phyloP scores from a whole-genome alignment of 2,113 vertebrate genomes.

The Pogonocichla stellata region DNA sequence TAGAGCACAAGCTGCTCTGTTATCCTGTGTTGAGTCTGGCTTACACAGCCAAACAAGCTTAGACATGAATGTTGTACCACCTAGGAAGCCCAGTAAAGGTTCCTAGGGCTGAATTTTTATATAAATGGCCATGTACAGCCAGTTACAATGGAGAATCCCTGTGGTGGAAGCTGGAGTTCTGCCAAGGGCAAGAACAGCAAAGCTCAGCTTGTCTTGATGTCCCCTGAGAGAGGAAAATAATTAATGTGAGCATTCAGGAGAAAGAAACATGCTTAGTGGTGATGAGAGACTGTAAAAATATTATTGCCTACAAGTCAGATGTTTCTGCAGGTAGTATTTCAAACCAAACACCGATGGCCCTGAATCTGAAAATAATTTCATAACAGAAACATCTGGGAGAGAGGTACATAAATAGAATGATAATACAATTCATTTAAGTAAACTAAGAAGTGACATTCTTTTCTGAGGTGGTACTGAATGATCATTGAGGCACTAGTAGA shows the following conservation, averaged over 20 bases:
- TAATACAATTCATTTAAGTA: neutral
- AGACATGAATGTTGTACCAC: fast-evolving
- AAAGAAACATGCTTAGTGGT: neutral
- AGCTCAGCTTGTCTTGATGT: neutral
- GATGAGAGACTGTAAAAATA: neutral
- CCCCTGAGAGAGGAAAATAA: neutral
- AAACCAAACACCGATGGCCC: neutral
- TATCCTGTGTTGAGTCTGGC: neutral
- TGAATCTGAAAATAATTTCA: neutral
- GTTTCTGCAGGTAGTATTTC: neutral
- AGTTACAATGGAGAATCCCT: neutral
- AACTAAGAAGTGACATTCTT: neutral
- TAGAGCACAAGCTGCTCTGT: neutral
- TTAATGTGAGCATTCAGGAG: neutral
- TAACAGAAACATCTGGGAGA: neutral
- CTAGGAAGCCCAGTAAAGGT: neutral
- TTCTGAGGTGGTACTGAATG: neutral
- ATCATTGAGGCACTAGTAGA: neutral
- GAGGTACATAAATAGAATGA: neutral
- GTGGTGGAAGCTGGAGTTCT: neutral
- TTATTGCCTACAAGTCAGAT: neutral
- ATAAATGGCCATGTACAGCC: neutral
- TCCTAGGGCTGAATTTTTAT: neutral
- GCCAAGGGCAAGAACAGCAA: neutral
- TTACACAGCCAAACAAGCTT: neutral